These are phyloP conservation scores for Carlito syrichta DNA, from an alignment of 2,113 vertebrate species.

Conservation along the genomic window DNA sequence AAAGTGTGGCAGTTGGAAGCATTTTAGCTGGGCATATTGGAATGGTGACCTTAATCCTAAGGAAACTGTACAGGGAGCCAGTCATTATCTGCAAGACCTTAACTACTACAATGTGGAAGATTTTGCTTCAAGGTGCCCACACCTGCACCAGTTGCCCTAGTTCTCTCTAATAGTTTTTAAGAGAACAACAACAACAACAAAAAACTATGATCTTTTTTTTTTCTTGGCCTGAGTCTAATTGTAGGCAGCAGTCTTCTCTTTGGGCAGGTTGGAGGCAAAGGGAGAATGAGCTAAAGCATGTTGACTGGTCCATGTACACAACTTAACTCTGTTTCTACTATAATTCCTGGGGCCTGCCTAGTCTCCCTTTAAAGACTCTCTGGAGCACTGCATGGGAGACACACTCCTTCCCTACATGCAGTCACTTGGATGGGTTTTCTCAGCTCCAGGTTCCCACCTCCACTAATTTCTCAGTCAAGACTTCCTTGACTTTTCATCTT, in stretches of 20 bases:
- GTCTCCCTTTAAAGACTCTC: neutral
- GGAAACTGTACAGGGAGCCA: neutral
- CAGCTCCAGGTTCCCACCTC: neutral
- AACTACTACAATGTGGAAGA: neutral
- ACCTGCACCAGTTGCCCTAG: neutral
- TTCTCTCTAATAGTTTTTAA: neutral
- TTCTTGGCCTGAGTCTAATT: neutral
- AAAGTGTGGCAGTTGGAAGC: neutral
- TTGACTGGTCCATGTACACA: neutral
- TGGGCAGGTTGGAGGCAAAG: neutral
- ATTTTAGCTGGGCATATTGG: neutral
- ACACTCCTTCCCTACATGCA: neutral
- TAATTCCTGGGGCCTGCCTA: neutral
- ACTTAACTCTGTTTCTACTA: neutral
- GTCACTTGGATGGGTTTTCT: neutral
- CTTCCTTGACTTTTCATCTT: neutral
- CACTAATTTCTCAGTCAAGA: neutral
- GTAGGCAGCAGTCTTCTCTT: neutral
- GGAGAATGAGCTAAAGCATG: neutral
- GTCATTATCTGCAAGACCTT: neutral
- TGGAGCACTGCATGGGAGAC: neutral
- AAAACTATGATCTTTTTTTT: neutral
- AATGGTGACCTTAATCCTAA: neutral
- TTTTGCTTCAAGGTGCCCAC: neutral
- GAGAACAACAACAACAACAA: fast-evolving